A percentile compares a stretch with the other conserved stretches of the same genome.
These are phyloP conservation scores for Hestina assimilis DNA, from an alignment of 1,140 invertebrate species.

Conservation along the genomic window DNA sequence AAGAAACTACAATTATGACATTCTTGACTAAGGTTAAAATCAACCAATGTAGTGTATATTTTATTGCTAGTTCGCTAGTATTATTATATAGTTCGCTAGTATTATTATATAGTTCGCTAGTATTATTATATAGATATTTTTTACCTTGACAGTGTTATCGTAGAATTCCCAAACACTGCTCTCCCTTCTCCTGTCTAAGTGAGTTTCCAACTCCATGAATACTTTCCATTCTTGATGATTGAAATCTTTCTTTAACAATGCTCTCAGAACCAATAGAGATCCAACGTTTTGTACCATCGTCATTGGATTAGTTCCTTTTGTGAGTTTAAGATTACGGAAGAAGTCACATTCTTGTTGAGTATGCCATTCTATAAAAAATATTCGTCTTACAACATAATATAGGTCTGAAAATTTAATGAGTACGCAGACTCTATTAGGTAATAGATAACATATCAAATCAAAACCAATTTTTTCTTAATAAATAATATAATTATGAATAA, in stretches of 20 bases:
- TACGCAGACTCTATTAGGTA: too few relatives aligned
- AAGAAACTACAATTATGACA: too few relatives aligned
- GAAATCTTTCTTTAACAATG: constrained; percentile 75
- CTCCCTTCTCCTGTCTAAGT: constrained; percentile 75
- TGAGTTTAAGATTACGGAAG: constrained; percentile 62
- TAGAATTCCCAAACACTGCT: constrained; percentile 78
- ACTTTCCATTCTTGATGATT: constrained; percentile 73
- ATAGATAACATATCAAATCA: too few relatives aligned
- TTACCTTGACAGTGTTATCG: constrained; percentile 77
- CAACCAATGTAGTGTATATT: too few relatives aligned
- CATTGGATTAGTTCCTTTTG: constrained; percentile 52
- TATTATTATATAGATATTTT: not conserved
- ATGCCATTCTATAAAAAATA: constrained; percentile 69
- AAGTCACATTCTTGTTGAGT: constrained; percentile 76
- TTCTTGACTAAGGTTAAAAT: too few relatives aligned
- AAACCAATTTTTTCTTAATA: too few relatives aligned
- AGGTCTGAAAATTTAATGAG: too few relatives aligned
- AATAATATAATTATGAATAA: too few relatives aligned
- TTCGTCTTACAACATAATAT: not conserved
- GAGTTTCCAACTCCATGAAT: constrained; percentile 79
- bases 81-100: too few relatives aligned
- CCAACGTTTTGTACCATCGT: constrained; percentile 65
- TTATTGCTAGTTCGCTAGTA: too few relatives aligned
- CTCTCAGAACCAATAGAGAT: constrained; percentile 76
- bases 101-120: too few relatives aligned